Base-by-base conservation (phyloP, 2,888 invertebrate genomes). In the Coelopa pilipes region DNA sequence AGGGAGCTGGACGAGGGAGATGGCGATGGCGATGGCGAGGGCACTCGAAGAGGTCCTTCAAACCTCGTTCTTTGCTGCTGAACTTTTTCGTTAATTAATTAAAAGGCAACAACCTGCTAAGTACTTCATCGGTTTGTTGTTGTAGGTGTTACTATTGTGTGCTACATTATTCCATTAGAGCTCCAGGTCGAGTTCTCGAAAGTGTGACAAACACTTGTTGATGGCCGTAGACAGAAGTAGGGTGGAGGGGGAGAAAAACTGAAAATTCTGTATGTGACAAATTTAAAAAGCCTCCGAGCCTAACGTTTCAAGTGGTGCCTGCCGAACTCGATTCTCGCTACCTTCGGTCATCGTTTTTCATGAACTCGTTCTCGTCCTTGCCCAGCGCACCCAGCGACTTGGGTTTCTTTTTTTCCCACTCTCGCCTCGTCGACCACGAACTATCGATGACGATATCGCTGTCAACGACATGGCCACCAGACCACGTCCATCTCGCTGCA, bases 361-460 rank as follows among this genome's bases (percentile, higher is more conserved):
- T 34, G 34, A 34, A 34, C 34, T 34, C 7, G 4, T 34, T 7
- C 34, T 7, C 34, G 2, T 34, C 34, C 34, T 7, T 34, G 2
- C 34, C 4, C 34, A 34, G 34, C 7, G 34, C 2, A 34, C 34
- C 7, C 34, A n/a, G n/a, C n/a, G 4, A 34, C 7, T 34, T 34
- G 34, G 7, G 7, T 34, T 2, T 34, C 7, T 34, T 34, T 34
- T 34, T 34, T 34, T 34, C 34, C 34, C 2, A 34, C 34, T 34
- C 7, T 34, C 34, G 34, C 10, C 53, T 53, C 13, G 4, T 53
- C 53, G 53, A 53, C 21, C 11, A 9, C 24, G 13, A 49, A 59
- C 53, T 65, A 65, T 71, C 53, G 46, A 63, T 71, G 53, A 53
- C 71, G 55, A 50, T 70, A 70, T 70, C 70, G 9, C 59, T 70